Base-by-base conservation (phyloP, 2,113 vertebrate genomes). In the Coreoperca whiteheadi region DNA sequence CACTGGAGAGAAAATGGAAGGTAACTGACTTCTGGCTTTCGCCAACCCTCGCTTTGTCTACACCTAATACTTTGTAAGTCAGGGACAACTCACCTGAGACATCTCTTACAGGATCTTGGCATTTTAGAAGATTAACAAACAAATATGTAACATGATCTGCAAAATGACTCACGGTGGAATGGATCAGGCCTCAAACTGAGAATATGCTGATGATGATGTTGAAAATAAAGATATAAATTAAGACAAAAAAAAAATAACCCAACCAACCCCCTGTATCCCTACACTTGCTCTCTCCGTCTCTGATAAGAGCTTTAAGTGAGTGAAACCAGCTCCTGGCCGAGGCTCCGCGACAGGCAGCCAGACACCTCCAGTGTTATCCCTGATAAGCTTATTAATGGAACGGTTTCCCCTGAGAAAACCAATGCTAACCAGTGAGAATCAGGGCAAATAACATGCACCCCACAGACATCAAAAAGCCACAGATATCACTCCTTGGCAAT, bases 261-360 rank as follows among this genome's bases (percentile, higher is more conserved):
- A 25, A 53, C 75, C 48, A 50, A 28, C 56, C 67, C 61, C 81
- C 64, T 16, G 11, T 15, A 64, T 25, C 73, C 68, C 59, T 41
- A 14, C 14, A 4, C 46, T 34, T n/a, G n/a, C 73, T 37, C 7
- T 25, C 71, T 16, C 65, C 1, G 8, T 70, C 65, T 51, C 51
- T 66, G 90, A 92, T 91, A 92, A 93, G 82, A 87, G 84, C 63
- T 82, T 63, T 0, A 77, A 10, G 81, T 79, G 92, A 93, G 91
- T 83, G 80, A 91, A 92, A 91, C 64, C 91, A 93, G 91, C 59
- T 87, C 84, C 71, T 46, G 57, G 75, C 70, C 32, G 25, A 84
- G 84, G 80, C 77, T 87, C 85, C 60, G 2, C 8, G 10, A 88
- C 78, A 85, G 79, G 8, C 83, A 74, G 86, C 76, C 83, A 88